A percentile compares a stretch with the other conserved stretches of the same genome.
These are phyloP conservation scores for Struthio camelus DNA, from an alignment of 2,113 vertebrate species.

Conservation along the genomic window DNA sequence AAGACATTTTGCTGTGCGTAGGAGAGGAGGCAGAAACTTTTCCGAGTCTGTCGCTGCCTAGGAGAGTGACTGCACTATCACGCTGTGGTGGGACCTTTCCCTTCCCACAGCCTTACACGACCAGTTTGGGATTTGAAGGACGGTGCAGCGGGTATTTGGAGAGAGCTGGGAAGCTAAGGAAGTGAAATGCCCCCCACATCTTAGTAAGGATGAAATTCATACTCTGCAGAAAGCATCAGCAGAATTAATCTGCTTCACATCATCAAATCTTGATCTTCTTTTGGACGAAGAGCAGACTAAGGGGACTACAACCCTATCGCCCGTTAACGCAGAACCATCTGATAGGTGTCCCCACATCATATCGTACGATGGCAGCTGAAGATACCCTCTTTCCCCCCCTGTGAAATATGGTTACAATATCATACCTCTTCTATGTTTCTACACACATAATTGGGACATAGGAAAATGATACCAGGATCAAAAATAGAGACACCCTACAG, in stretches of 20 bases:
- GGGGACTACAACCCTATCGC: neutral
- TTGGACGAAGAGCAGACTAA: neutral
- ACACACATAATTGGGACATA: neutral
- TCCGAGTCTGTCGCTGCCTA: neutral
- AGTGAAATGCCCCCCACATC: neutral
- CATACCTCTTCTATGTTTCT: neutral
- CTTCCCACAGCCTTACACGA: neutral
- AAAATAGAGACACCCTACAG: neutral
- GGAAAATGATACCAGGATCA: neutral
- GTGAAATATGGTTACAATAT: neutral
- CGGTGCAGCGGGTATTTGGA: neutral
- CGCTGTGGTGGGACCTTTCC: too few species aligned
- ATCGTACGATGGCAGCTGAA: neutral
- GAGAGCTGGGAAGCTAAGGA: neutral
- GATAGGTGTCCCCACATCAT: rapidly evolving
- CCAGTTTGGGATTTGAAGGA: neutral
- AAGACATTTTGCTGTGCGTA: neutral
- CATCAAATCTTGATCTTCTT: neutral
- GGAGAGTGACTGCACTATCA: neutral
- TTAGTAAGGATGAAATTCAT: neutral
- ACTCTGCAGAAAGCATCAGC: neutral
- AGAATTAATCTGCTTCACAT: neutral
- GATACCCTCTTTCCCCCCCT: rapidly evolving
- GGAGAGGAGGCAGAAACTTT: neutral
- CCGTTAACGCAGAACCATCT: too few species aligned